Base-by-base conservation (phyloP, 1,140 invertebrate species). In the Neocloeon triangulifer region DNA sequence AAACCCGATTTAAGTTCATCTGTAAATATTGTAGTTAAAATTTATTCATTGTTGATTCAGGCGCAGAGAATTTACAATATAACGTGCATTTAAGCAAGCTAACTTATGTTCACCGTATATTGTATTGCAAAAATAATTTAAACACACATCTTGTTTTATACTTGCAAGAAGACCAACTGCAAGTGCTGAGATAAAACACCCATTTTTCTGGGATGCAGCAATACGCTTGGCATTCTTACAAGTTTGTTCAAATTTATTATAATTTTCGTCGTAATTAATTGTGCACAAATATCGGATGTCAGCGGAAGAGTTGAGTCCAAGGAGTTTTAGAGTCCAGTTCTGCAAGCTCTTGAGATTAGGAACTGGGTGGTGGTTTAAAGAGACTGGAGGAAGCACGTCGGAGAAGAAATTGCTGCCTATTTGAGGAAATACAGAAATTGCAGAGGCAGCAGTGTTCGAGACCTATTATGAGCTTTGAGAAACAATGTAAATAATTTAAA, bases 291-390 rank as follows among this genome's bases (percentile, higher is more conserved):
- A 23, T 51, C 94, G 76, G 89, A 96, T 57, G 81, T 94, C 0
- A 95, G 88, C 51, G 91, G 97, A 61, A 68, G 89, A 34, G 74
- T 94, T 9, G 92, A 97, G 55, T 92, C 89, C 45, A 67, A 84
- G 39, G 61, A 66, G 16, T 51, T 61, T 9, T 50, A 51, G 26
- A 69, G 70, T 52, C 47, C 49, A 7, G 61, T 75, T 2, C 47
- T 84, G 5, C 47, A 52, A 44, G 50, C 64, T 4, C 47, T 97
- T 25, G 91, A 96, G 52, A 49, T 49, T 25, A 64, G 70, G 10
- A 14, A 17, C 14, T 29, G 27, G 27, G 69, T 95, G 5, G 67
- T 91, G 1, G 63, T 69, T 16, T 25, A 23, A 2, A 63, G 62
- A 5, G 81, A 94, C 55, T 97, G 92, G 92, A 64, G 73, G 39